A percentile compares a stretch with the other conserved stretches of the same genome.
These are phyloP conservation scores for Lamproptera curius DNA, from an alignment of 2,888 invertebrate species.

Conservation along the genomic window DNA sequence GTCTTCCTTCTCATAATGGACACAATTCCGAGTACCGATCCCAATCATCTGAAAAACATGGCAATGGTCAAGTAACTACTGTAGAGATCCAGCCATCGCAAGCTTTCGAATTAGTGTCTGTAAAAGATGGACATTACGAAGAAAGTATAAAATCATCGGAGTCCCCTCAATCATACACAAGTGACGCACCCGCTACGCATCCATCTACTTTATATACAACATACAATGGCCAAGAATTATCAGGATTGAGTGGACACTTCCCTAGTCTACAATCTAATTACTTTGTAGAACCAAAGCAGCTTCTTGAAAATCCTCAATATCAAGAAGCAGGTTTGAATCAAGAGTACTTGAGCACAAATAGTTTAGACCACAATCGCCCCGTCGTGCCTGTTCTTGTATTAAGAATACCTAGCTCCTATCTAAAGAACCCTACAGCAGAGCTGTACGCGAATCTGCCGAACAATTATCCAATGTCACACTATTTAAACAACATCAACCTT, in stretches of 20 bases:
- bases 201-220: constrained; percentile 66
- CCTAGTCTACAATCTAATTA: constrained; percentile 70
- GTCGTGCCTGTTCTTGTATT: constrained; percentile 79
- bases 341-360: constrained; percentile 61
- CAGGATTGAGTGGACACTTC: constrained; percentile 64
- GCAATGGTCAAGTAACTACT: constrained; percentile 42
- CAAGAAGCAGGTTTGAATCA: constrained; percentile 71
- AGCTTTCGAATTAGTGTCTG: constrained; percentile 68
- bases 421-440: constrained; percentile 71
- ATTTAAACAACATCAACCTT: constrained; percentile 75
- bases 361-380: constrained; percentile 53
- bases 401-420: constrained; percentile 76
- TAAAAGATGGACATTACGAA: constrained; percentile 54
- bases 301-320: constrained; percentile 63
- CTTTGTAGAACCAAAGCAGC: constrained; percentile 62
- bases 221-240: constrained; percentile 66
- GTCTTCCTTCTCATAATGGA: constrained; percentile 64
- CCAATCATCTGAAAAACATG: constrained; percentile 32
- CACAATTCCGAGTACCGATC: constrained; percentile 29
- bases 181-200: constrained; percentile 32
- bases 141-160: constrained; percentile 40
- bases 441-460: constrained; percentile 77
- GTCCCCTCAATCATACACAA: constrained; percentile 39
- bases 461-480: constrained; percentile 72
- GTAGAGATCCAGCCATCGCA: constrained; percentile 79